These are phyloP conservation scores for Sarcophaga peregrina DNA, from an alignment of 1,140 invertebrate genomes.

Conservation along the genomic window DNA sequence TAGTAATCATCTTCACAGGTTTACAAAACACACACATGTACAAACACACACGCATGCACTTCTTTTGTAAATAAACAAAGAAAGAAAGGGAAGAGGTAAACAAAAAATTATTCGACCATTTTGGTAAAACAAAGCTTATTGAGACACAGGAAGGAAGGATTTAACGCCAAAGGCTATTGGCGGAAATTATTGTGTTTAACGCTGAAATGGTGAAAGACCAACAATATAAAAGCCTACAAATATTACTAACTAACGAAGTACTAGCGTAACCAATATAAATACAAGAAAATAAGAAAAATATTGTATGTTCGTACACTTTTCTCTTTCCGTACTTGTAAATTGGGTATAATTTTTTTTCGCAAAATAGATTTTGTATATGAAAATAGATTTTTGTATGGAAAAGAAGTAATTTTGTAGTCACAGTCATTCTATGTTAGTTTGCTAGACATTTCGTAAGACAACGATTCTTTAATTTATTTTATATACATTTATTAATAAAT, in stretches of 20 bases:
- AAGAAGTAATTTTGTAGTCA: too few species aligned
- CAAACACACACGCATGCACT: neutral
- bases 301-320: too few species aligned
- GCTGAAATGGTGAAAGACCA: slow-evolving; percentile 32
- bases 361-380: too few species aligned
- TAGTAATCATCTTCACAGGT: slow-evolving; percentile 4
- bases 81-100: neutral
- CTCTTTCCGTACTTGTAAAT: too few species aligned
- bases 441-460: too few species aligned
- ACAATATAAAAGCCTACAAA: neutral
- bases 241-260: neutral
- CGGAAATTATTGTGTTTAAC: slow-evolving; percentile 39
- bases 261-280: neutral
- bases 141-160: slow-evolving; percentile 37
- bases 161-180: slow-evolving; percentile 41
- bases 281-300: neutral
- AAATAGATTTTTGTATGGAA: too few species aligned
- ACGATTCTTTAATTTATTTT: too few species aligned
- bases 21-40: neutral
- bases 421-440: too few species aligned
- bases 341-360: too few species aligned
- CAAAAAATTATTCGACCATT: slow-evolving; percentile 19
- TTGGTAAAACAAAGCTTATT: slow-evolving; percentile 37
- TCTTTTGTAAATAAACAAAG: neutral
- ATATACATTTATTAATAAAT: too few species aligned